phyloP scores from a whole-genome alignment of 37 sponge, comb jelly and placozoan genomes.

The Axinella damicornis region DNA sequence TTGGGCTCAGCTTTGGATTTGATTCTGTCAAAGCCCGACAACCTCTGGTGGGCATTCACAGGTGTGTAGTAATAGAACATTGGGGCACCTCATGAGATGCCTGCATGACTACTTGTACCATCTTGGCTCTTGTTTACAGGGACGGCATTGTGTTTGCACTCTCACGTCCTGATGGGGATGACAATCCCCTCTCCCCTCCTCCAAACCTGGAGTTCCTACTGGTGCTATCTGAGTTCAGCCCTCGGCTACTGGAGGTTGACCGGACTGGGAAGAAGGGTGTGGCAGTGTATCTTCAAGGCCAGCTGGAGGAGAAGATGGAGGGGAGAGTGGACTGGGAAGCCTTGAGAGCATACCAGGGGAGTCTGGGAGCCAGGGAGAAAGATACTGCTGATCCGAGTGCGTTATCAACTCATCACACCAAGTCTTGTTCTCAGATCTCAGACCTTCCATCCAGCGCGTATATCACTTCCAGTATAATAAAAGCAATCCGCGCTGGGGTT shows the following conservation, averaged over 20 bases:
- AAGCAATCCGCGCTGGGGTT: no score
- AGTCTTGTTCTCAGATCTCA: no score
- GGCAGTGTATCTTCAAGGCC: slow-evolving; percentile 29
- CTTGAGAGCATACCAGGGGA: not conserved
- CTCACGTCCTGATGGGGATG: not conserved
- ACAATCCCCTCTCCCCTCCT: slow-evolving; percentile 10
- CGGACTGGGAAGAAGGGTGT: slow-evolving; percentile 83
- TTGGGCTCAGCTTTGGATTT: slow-evolving; percentile 74
- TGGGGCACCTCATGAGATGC: slow-evolving; percentile 6
- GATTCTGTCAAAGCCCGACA: slow-evolving; percentile 75
- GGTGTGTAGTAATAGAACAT: no score
- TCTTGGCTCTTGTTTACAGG: slow-evolving; percentile 3
- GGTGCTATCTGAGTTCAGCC: slow-evolving; percentile 83
- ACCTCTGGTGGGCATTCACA: slow-evolving; percentile 83
- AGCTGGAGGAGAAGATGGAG: slow-evolving; percentile 9
- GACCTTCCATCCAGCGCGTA: no score
- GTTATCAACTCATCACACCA: no score
- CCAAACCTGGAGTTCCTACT: slow-evolving; percentile 87
- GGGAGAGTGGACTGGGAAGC: slow-evolving; percentile 18
- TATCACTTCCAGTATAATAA: no score
- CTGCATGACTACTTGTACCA: not conserved
- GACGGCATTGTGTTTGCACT: slow-evolving; percentile 82
- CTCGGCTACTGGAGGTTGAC: slow-evolving; percentile 89
- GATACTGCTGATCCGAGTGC: not conserved
- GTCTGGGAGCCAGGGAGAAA: not conserved